phyloP scores from a whole-genome alignment of 1,140 invertebrate species.

The Samia ricini region DNA sequence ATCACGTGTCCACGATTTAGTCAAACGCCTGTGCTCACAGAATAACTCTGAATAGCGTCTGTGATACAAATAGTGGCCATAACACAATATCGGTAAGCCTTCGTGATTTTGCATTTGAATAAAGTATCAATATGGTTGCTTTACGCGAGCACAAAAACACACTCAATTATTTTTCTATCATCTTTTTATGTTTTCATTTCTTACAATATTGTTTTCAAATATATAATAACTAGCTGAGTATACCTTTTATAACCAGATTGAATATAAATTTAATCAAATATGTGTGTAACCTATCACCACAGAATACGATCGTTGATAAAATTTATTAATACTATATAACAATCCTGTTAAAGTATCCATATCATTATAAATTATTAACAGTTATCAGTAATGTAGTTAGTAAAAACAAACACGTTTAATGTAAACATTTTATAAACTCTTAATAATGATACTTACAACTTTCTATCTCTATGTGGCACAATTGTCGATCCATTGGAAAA shows the following conservation, averaged over 20 bases:
- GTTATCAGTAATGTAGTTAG: background rate
- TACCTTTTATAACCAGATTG: background rate
- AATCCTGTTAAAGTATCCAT: too few species aligned
- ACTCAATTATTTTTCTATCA: slow-evolving; percentile 69
- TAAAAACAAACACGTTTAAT: slow-evolving; percentile 1
- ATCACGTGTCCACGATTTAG: slow-evolving; percentile 68
- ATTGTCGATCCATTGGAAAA: slow-evolving; percentile 98
- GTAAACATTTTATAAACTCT: background rate
- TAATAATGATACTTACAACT: slow-evolving; percentile 93
- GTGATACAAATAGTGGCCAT: slow-evolving; percentile 74
- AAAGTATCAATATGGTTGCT: slow-evolving; percentile 66
- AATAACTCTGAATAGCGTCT: slow-evolving; percentile 73
- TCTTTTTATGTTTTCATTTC: slow-evolving; percentile 23
- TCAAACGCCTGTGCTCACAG: slow-evolving; percentile 72
- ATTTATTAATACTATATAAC: too few species aligned
- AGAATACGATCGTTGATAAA: background rate
- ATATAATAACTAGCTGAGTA: background rate
- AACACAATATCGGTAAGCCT: slow-evolving; percentile 73
- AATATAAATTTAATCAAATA: background rate
- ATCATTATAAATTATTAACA: too few species aligned
- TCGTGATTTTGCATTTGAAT: slow-evolving; percentile 68
- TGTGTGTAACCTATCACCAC: background rate
- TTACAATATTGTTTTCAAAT: background rate
- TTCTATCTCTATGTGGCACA: slow-evolving; percentile 98
- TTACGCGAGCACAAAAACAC: slow-evolving; percentile 58